Conservation (phyloP, 2,888 invertebrate genomes). For the Nomada hirtipes region DNA sequence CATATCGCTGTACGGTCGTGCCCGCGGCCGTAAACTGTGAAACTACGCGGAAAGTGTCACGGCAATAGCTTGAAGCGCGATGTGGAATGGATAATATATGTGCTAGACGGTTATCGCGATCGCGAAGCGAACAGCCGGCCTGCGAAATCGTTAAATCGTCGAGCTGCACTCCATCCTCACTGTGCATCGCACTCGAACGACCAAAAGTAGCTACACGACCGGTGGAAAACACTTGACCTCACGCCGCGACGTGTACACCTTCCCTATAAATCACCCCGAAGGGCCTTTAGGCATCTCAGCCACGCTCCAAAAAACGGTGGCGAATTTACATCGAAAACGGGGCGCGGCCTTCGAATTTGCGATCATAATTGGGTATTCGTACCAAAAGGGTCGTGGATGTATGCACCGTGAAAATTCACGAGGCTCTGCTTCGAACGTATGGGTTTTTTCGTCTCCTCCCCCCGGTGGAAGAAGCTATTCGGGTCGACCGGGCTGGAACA, state of each 20-base stretch:
- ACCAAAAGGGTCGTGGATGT: neutral
- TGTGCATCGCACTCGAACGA: constrained; percentile 24
- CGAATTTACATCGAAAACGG: constrained; percentile 33
- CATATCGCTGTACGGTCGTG: no score
- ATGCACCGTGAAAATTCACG: constrained; percentile 2
- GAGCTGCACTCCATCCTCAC: constrained; percentile 25
- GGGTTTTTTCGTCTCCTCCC: neutral
- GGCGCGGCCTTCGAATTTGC: constrained; percentile 20
- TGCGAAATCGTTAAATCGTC: constrained; percentile 42
- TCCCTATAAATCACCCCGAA: constrained; percentile 48
- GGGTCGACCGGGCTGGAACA: constrained; percentile 18
- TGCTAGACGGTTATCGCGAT: neutral
- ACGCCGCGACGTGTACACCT: constrained; percentile 18
- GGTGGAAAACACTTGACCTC: constrained; percentile 51
- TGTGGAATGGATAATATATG: neutral
- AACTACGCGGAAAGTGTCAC: neutral
- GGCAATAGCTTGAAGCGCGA: neutral
- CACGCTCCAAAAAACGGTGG: constrained; percentile 41
- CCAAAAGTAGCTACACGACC: constrained; percentile 36
- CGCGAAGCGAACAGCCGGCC: neutral
- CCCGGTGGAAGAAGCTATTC: constrained; percentile 17
- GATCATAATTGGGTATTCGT: constrained; percentile 29
- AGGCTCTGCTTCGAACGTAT: neutral
- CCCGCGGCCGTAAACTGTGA: no score
- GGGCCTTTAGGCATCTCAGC: constrained; percentile 32